Evolutionary conservation across 2,888 invertebrate species (phyloP), one percentile per base, ranked within the genome.

Genomic region (Odontocolon sp.): DNA sequence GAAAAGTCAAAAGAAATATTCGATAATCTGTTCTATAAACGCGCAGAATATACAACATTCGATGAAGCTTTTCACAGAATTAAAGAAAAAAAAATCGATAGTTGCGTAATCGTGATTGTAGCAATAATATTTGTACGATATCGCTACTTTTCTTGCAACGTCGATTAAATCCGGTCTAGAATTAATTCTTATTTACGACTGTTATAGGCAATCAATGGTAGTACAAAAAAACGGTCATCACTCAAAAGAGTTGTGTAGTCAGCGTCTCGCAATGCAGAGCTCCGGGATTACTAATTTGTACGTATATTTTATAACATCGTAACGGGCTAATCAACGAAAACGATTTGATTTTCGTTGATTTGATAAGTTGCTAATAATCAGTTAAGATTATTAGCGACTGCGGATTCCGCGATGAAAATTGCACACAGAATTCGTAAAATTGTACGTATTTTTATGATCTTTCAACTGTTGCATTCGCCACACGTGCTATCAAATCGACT

Each of bases 131-230:
- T 71, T 63, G 56, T 67, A 26, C 68, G 54, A 56, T 64, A 45
- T 74, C 63, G 54, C 38, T 59, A 61, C 47, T 61, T 61, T 66
- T 40, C 67, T 61, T 11, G 61, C 61, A 28, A 54, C 40, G 33
- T 31, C 70, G 71, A 76, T 76, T 71, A 67, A 67, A 61, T 61
- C 42, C 40, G 66, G 47, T 63, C 54, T 67, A 67, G 54, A 67
- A 76, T 76, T 71, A 67, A 67, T 76, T 67, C 47, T 57, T 56
- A 64, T 70, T 66, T 69, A 68, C 61, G 61, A 50, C 54, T 50
- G n/a, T 9, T 66, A 31, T 14, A 18, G 61, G 31, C 31, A 71
- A 76, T 76, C 76, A 61, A 56, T 61, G 61, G 28, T n/a, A 26
- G 23, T 26, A 18, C 6, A 42, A 36, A 28, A 64, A 61, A 31